Conservation (phyloP, 2,797 vertebrate species). For the Myripristis jacobus region DNA sequence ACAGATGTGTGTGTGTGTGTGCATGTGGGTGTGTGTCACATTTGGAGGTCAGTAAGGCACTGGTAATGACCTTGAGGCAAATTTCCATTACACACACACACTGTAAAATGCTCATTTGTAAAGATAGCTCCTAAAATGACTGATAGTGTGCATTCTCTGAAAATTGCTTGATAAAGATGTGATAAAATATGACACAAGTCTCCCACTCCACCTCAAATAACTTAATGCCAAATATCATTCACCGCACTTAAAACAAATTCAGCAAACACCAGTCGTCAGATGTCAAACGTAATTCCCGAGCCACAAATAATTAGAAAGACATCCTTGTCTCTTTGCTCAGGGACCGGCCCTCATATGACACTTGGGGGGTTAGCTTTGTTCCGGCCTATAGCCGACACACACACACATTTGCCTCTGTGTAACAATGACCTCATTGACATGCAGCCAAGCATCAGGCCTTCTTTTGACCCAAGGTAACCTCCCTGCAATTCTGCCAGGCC, state of each 20-base stretch:
- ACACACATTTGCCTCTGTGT: slow-evolving; percentile 5
- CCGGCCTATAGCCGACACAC: background rate
- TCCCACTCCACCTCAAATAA: too few species aligned
- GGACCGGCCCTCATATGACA: background rate
- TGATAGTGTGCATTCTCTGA: background rate
- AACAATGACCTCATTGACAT: slow-evolving; percentile 41
- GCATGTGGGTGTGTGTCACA: background rate
- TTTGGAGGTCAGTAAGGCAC: slow-evolving; percentile 5
- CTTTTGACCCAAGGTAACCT: slow-evolving; percentile 59
- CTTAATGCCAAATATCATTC: too few species aligned
- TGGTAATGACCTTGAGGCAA: slow-evolving; percentile 1
- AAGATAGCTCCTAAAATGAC: background rate
- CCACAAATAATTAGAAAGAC: too few species aligned
- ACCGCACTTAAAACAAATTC: too few species aligned
- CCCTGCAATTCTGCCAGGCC: slow-evolving; percentile 4
- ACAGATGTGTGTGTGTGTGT: background rate
- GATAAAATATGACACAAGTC: too few species aligned
- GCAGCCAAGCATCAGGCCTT: background rate
- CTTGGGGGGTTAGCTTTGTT: background rate
- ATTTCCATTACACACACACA: background rate
- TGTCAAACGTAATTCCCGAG: too few species aligned
- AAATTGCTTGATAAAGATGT: too few species aligned
- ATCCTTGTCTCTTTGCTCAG: background rate
- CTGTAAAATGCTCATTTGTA: background rate
- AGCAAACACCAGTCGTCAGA: background rate